Base-by-base conservation (phyloP, 2,888 invertebrate species). In the Drosophila prolongata region DNA sequence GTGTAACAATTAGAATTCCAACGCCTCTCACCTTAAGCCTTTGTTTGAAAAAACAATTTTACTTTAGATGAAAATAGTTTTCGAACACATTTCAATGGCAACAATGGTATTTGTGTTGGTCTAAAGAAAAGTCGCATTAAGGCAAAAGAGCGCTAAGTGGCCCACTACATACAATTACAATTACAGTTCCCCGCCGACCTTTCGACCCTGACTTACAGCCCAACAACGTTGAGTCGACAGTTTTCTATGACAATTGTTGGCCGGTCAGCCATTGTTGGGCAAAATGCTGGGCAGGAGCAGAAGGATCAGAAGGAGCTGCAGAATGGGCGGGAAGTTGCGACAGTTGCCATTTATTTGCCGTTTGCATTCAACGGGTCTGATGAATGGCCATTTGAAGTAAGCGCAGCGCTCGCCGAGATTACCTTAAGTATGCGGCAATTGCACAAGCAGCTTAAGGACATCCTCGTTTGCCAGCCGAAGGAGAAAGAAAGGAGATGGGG, bases 371-470 rank as follows among this genome's bases (percentile, higher is more conserved):
- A 86, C 77, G 75, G 76, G 83, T 56, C 83, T 85, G 88, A 85
- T 87, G 78, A 87, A 85, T 83, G 88, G 87, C 87, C 80, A 85
- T 86, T 88, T 83, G 84, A 77, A 80, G 78, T 88, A 86, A 85
- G 83, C 80, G 75, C 79, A 73, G 72, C 77, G 78, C 88, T 87
- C 76, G 75, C 70, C 74, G 74, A 83, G 83, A 87, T 83, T 87
- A 83, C 87, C 82, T 85, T 83, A 83, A 83, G 83, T 85, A 85
- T 85, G 87, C 87, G 82, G 87, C 83, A 83, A 87, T 83, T 83
- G 83, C 87, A 85, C 74, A 85, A 87, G 86, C 76, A 86, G 78
- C 84, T 83, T 80, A 72, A 42, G 72, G 40, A 56, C 72, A 61
- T 52, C 83, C 72, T 71, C 72, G 62, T 61, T 69, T 77, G 71